Conservation (phyloP, 2,797 vertebrate species). For the Ambastaia sidthimunki region DNA sequence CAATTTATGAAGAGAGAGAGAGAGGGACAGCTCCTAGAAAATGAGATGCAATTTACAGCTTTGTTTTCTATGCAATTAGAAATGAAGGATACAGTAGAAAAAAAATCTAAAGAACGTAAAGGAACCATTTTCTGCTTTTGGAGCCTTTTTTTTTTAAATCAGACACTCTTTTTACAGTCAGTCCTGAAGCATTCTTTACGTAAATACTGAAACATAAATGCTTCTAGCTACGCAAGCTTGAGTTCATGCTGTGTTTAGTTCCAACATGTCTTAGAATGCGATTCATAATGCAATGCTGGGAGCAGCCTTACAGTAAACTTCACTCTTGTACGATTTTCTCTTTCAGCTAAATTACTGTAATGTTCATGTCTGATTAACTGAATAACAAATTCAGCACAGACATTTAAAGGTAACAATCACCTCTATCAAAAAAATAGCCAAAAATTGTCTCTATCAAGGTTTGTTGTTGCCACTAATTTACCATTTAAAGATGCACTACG, state of each 20-base stretch:
- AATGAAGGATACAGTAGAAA: not conserved
- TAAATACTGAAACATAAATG: not conserved
- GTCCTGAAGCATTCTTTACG: not conserved
- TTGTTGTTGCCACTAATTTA: no score
- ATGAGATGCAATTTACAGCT: conserved; percentile 3
- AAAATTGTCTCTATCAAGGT: no score
- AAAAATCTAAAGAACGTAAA: not conserved
- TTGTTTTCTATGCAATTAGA: not conserved
- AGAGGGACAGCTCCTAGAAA: not conserved
- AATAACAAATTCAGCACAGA: no score
- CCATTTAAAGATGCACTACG: no score
- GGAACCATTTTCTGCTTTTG: not conserved
- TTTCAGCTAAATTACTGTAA: no score
- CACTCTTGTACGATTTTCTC: no score
- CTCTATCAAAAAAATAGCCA: no score
- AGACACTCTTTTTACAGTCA: not conserved
- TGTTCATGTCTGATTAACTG: no score
- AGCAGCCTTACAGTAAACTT: not conserved
- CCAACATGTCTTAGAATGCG: not conserved
- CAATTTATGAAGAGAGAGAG: not conserved
- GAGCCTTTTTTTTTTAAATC: not conserved
- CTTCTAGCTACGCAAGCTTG: not conserved
- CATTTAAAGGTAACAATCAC: no score
- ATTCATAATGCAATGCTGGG: not conserved
- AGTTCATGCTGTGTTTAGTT: not conserved